Evolutionary conservation across 2,113 vertebrate species (phyloP).

Genomic region (Dascyllus trimaculatus): DNA sequence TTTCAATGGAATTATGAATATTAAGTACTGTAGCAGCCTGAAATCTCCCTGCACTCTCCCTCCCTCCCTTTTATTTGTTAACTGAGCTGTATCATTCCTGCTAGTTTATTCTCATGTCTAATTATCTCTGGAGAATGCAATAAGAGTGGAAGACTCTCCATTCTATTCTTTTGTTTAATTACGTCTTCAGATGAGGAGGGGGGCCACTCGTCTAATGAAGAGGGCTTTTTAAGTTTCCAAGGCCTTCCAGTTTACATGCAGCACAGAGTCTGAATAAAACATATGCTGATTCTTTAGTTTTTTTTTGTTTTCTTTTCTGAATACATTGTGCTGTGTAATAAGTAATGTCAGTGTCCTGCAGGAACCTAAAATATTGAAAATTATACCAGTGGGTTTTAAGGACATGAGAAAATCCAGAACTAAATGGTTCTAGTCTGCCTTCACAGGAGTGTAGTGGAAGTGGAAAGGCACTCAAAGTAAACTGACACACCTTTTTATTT

Average conservation of each 20-base stretch:
- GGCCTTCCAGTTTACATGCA: slow-evolving; percentile 27
- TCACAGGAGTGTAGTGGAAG: no score
- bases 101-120: slow-evolving; percentile 47
- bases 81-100: slow-evolving; percentile 53
- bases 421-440: slow-evolving; percentile 1
- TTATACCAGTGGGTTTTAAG: slow-evolving; percentile 19
- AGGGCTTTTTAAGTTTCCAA: slow-evolving; percentile 46
- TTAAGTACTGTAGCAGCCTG: slow-evolving; percentile 49
- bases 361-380: not conserved
- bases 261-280: slow-evolving; percentile 12
- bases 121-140: slow-evolving; percentile 55
- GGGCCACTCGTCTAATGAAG: slow-evolving; percentile 18
- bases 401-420: slow-evolving; percentile 16
- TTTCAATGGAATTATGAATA: slow-evolving; percentile 62
- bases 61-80: slow-evolving; percentile 54
- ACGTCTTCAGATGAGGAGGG: slow-evolving; percentile 28
- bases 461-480: no score
- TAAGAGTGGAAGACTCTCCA: slow-evolving; percentile 32
- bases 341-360: slow-evolving; percentile 8
- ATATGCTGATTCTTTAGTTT: not conserved
- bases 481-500: no score
- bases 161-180: slow-evolving; percentile 58
- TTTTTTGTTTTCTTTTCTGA: not conserved
- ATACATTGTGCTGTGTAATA: slow-evolving; percentile 36
- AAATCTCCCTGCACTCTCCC: slow-evolving; percentile 5